These are phyloP conservation scores for Ramphastos sulfuratus DNA, from an alignment of 2,113 vertebrate species.

Conservation along the genomic window DNA sequence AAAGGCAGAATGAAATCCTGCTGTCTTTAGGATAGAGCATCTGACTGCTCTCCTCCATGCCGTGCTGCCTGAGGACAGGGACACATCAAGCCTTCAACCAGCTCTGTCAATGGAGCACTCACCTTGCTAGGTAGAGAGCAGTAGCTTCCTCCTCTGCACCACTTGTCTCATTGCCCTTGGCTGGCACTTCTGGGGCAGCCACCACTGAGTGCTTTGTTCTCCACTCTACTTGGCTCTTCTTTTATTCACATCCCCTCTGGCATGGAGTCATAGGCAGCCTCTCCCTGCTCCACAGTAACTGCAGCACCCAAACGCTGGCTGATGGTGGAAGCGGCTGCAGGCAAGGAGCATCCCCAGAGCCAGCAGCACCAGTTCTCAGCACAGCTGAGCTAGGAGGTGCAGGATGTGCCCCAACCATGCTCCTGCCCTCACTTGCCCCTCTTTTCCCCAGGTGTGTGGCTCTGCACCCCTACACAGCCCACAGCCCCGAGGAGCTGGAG, in stretches of 20 bases:
- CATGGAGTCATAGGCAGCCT: not conserved
- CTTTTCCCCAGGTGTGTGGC: conserved; percentile 83
- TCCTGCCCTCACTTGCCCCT: not conserved
- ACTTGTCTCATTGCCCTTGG: not conserved
- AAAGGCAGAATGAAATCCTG: not conserved
- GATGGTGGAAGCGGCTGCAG: not conserved
- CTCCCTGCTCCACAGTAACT: not conserved
- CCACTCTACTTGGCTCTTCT: not conserved
- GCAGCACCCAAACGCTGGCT: not conserved
- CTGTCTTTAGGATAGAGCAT: not conserved
- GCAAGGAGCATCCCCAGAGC: not conserved
- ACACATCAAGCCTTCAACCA: not conserved
- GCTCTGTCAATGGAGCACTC: not conserved
- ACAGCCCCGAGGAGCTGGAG: conserved; percentile 85
- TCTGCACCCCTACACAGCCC: conserved; percentile 85
- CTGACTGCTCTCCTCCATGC: not conserved
- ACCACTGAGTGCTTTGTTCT: not conserved
- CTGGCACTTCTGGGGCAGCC: not conserved
- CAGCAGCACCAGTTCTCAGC: not conserved
- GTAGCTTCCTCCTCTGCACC: not conserved
- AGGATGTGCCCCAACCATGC: accelerated
- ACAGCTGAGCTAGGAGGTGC: not conserved
- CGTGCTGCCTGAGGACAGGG: not conserved
- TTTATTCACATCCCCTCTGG: not conserved
- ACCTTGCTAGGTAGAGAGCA: not conserved